Percentiles rank a stretch among this genome's conserved stretches.
Evolutionary conservation across 2,888 invertebrate species (phyloP).

Genomic region (Fissipunctia ypsillon): DNA sequence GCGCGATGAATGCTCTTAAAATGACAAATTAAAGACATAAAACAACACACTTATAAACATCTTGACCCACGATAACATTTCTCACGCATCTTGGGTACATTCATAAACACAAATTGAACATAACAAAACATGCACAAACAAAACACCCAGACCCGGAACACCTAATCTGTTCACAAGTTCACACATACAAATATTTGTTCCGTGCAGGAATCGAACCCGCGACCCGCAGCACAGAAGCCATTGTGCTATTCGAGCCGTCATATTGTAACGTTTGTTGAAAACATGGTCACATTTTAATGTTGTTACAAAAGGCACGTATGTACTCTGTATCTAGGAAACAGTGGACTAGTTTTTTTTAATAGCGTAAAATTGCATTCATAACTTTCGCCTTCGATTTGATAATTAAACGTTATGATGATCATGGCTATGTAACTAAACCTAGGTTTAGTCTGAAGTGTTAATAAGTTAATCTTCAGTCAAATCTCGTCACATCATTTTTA

Average conservation of each 20-base stretch:
- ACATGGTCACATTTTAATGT: slow-evolving; percentile 46
- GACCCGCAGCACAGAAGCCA: slow-evolving; percentile 35
- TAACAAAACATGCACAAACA: slow-evolving; percentile 48
- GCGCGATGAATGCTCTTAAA: too few relatives aligned
- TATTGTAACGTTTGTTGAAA: slow-evolving; percentile 14
- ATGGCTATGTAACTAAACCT: background rate
- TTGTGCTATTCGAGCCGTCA: slow-evolving; percentile 27
- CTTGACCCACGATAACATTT: background rate
- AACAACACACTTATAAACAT: background rate
- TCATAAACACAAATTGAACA: slow-evolving; percentile 26
- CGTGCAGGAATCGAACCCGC: slow-evolving; percentile 51
- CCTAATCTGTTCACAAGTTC: background rate
- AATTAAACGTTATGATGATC: background rate
- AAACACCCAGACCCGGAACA: slow-evolving; percentile 45
- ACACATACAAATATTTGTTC: slow-evolving; percentile 19
- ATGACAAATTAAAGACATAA: too few relatives aligned
- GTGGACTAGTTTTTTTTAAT: background rate
- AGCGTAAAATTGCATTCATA: too few relatives aligned
- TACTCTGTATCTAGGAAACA: background rate
- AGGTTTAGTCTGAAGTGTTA: background rate
- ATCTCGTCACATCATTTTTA: background rate
- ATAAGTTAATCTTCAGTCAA: background rate
- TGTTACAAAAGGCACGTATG: slow-evolving; percentile 55
- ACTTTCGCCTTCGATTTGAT: background rate
- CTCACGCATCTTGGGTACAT: background rate